These are phyloP conservation scores for Sinodicranocentrus sp. DNA, from an alignment of 2,888 invertebrate genomes.

Conservation along the genomic window DNA sequence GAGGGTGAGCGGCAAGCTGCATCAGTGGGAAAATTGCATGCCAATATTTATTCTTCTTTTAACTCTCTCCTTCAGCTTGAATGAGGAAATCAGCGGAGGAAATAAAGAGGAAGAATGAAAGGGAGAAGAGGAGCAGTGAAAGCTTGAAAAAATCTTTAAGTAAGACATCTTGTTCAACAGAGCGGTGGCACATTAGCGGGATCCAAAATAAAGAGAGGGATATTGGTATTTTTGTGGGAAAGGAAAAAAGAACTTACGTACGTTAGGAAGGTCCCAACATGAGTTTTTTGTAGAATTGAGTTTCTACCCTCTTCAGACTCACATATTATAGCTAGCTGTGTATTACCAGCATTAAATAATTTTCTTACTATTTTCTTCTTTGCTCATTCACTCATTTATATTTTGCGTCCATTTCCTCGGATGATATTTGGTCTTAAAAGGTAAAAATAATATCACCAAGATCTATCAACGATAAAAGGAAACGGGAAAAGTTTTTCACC, in stretches of 20 bases:
- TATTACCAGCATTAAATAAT: too few species aligned
- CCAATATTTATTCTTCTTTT: conserved; percentile 52
- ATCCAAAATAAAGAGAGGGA: too few species aligned
- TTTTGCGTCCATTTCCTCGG: neutral
- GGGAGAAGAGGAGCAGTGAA: conserved; percentile 14
- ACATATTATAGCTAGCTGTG: too few species aligned
- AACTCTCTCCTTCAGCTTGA: conserved; percentile 26
- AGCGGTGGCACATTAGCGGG: too few species aligned
- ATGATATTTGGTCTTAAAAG: conserved; percentile 34
- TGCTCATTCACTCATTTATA: neutral
- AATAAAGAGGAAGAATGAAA: conserved; percentile 32
- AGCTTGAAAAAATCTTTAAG: conserved; percentile 27
- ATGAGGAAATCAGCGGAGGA: conserved; percentile 63
- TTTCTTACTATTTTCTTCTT: too few species aligned
- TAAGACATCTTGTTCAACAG: conserved; percentile 55
- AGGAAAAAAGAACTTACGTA: too few species aligned
- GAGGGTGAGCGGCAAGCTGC: conserved; percentile 26
- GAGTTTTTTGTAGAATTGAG: too few species aligned
- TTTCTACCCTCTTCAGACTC: too few species aligned
- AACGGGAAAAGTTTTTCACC: too few species aligned
- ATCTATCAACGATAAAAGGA: conserved; percentile 30
- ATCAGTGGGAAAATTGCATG: conserved; percentile 34
- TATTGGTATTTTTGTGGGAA: too few species aligned
- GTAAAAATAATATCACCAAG: conserved; percentile 53
- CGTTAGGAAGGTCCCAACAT: too few species aligned